Evolutionary conservation across 2,888 invertebrate genomes (phyloP), one percentile per base, ranked within the genome.

Genomic region (Dryobota labecula): DNA sequence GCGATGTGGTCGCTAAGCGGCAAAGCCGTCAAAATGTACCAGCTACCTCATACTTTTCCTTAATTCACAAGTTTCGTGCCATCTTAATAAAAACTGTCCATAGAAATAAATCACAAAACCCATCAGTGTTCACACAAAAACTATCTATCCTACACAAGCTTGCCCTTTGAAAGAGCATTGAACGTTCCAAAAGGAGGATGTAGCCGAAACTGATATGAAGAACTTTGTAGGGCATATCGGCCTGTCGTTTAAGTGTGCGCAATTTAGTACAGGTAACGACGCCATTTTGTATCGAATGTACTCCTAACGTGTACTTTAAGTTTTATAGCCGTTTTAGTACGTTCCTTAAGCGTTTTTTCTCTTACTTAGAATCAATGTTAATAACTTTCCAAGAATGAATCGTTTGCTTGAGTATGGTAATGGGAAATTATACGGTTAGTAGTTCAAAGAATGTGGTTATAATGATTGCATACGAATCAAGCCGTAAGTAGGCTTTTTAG

Each of bases 251-350:
- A 85, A 88, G 87, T 86, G 84, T 82, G 72, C 73, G 86, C 80
- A 80, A 88, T 89, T 90, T 87, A 70, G 84, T 83, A 72, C 88
- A 89, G 87, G 89, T 90, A 90, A 90, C 86, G 87, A 84, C 85
- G 84, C 83, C 85, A 85, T 88, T 87, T 85, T 85, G 88, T 89
- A 88, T 90, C 84, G 84, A 84, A 76, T 82, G 69, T 83, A 82
- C 75, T 83, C 69, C 72, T 80, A 80, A 84, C 82, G 85, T 80
- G 78, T 66, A 68, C 75, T 84, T 73, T 73, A 83, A 88, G 84
- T 88, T 88, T 89, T 87, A 89, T 87, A 64, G 80, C 81, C 30
- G 76, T 88, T 89, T 87, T 87, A 88, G 82, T 82, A 81, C 76
- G 69, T 71, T 69, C 70, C 78, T 82, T 76, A 76, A 78, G 75